Base-by-base conservation (phyloP, 2,888 invertebrate species). In the Oscheius myriophilus region DNA sequence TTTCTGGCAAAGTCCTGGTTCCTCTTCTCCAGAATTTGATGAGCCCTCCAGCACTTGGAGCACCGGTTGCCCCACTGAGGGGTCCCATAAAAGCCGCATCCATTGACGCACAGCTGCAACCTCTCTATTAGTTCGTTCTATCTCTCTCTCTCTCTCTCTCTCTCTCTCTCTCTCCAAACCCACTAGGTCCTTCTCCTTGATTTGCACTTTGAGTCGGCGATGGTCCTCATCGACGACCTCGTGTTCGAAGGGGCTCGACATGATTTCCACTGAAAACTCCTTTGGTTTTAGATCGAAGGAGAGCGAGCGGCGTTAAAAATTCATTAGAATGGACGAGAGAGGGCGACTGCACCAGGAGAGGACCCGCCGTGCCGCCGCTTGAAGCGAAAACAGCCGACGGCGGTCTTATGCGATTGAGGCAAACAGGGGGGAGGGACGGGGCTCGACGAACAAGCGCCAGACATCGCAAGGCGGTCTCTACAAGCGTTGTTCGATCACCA, bases 11-110 rank as follows among this genome's bases (percentile, higher is more conserved):
- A 79, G 68, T 88, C 88, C 16, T 86, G 85, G 45, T 73, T 61
- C 41, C 77, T 83, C 81, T 78, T 87, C 82, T 41, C 84, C 25
- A 84, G 84, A 67, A 86, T 86, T 69, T 88, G 87, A 62, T 87
- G 86, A 82, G 94, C 93, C 62, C 94, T 91, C 88, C 94, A 94
- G 88, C 98, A 98, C 89, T 94, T 93, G 54, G 97, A 97, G 88
- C 98, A 98, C 87, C 94, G 95, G 2, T 96, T 96, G 87, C 94
- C 93, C 93, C 96, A 98, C 86, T 95, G 93, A 11, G 94, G 93
- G 88, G 96, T 97, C 26, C 98, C 98, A 87, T 92, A 99, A 89
- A 91, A 98, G 69, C 95, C 96, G 89, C 97, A 98, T 45, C 95
- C 94, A 89, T 85, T 85, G n/a, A 82, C 78, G 63, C 85, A 86